Base-by-base conservation (phyloP, 2,113 vertebrate genomes). In the Dipodomys merriami region DNA sequence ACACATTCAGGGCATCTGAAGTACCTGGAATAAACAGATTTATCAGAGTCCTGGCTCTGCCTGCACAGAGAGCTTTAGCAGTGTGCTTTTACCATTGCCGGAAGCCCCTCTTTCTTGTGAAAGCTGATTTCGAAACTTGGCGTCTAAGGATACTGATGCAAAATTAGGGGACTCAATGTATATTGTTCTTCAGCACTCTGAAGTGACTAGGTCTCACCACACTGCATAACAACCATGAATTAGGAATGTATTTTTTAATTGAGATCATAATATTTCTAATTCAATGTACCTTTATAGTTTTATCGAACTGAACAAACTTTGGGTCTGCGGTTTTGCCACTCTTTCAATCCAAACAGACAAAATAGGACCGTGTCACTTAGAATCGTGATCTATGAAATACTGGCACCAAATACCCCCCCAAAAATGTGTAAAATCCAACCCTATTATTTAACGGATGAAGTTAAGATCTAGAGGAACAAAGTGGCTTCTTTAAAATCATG, bases 311-410 rank as follows among this genome's bases (percentile, higher is more conserved):
- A 65, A 8, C 27, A n/a, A 74, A 90, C n/a, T 77, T 39, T 30
- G 81, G 65, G 16, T n/a, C 22, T 30, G 2, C 9, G 76, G 18
- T 68, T 83, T 18, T 67, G 53, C 46, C 20, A 44, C 6, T 22
- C n/a, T 88, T 92, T 67, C 33, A 53, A 73, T 57, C 79, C 73
- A 94, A 83, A 83, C 4, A 72, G 74, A 57, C 18, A 78, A 69
- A 67, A 44, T 84, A 69, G 13, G 67, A 13, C n/a, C 18, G 30
- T 49, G 62, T 71, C 53, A 35, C 33, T 71, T 86, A 18, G 30
- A 91, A 22, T 72, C 73, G 39, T 29, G 44, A 84, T 19, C 83
- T 46, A 39, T 84, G 33, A 88, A 90, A 83, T 83, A 27, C 5
- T 30, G 35, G 29, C 82, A 86, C 2, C 82, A 53, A 85, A 83